phyloP scores from a whole-genome alignment of 2,113 vertebrate genomes.

The Ceuthmochares aereus region DNA sequence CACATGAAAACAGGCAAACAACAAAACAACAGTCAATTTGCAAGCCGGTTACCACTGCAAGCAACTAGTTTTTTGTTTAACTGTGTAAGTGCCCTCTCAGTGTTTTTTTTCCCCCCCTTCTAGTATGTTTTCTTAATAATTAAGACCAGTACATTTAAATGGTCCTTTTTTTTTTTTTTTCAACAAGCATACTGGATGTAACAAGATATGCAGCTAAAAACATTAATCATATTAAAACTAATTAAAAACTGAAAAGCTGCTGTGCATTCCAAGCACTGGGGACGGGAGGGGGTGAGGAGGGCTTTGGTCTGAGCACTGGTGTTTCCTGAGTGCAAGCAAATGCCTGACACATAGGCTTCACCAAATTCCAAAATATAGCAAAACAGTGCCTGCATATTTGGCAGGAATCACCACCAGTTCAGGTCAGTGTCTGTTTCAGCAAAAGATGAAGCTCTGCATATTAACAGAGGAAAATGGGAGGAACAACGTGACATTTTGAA shows the following conservation, averaged over 20 bases:
- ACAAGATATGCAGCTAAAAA: conserved; percentile 62
- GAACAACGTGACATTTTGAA: conserved; percentile 70
- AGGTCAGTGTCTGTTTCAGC: conserved; percentile 80
- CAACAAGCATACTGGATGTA: conserved; percentile 47
- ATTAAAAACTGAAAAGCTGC: conserved; percentile 77
- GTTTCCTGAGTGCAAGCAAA: conserved; percentile 77
- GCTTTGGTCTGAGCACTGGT: conserved; percentile 69
- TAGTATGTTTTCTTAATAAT: conserved; percentile 75
- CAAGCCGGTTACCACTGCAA: conserved; percentile 39
- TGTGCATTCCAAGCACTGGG: conserved; percentile 59
- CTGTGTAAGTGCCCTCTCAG: conserved; percentile 65
- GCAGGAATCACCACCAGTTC: conserved; percentile 75
- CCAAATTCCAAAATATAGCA: conserved; percentile 81
- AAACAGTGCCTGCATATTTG: conserved; percentile 82
- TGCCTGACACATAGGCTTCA: conserved; percentile 76
- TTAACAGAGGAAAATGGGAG: conserved; percentile 65
- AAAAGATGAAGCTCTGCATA: conserved; percentile 52
- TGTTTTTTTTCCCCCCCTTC: neutral
- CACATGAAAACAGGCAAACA: conserved; percentile 14
- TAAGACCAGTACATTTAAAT: conserved; percentile 36
- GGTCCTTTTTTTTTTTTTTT: neutral
- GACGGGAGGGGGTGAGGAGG: conserved; percentile 38
- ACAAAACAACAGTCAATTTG: conserved; percentile 55
- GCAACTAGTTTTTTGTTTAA: conserved; percentile 67
- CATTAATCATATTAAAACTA: conserved; percentile 73